phyloP scores from a whole-genome alignment of 2,113 vertebrate species.

The Paramisgurnus dabryanus region DNA sequence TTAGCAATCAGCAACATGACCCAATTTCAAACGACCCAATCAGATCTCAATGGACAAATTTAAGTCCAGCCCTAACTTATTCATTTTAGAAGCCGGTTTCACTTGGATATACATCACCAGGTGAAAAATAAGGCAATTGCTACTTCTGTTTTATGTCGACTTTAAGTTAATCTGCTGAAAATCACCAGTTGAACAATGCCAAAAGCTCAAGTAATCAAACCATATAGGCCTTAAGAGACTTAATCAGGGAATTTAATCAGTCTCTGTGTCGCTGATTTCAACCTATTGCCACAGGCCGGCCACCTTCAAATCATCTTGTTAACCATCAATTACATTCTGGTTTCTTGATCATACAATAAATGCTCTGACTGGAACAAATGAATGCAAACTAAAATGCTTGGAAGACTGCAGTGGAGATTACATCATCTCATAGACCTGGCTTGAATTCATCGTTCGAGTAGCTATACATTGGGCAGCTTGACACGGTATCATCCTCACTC shows the following conservation, averaged over 20 bases:
- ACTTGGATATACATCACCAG: too few relatives aligned
- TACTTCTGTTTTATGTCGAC: too few relatives aligned
- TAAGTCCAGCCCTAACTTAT: too few relatives aligned
- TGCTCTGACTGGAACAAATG: background rate
- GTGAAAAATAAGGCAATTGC: too few relatives aligned
- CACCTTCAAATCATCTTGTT: conserved; percentile 57
- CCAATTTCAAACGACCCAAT: too few relatives aligned
- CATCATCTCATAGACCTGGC: background rate
- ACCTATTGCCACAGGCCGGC: conserved; percentile 39
- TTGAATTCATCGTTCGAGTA: background rate
- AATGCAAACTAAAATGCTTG: background rate
- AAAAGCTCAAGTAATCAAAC: conserved; percentile 4
- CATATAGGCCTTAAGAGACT: background rate
- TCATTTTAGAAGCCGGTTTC: too few relatives aligned
- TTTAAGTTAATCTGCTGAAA: background rate
- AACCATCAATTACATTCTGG: conserved; percentile 52
- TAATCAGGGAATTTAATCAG: conserved; percentile 51
- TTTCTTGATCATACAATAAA: conserved; percentile 3
- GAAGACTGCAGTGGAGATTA: background rate
- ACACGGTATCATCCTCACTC: background rate
- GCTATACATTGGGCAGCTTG: background rate
- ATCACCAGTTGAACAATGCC: background rate
- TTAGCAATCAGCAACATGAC: too few relatives aligned
- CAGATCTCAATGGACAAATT: too few relatives aligned
- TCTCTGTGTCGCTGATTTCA: conserved; percentile 37